These are phyloP conservation scores for Mareca penelope DNA, from an alignment of 2,797 vertebrate species.

Conservation along the genomic window DNA sequence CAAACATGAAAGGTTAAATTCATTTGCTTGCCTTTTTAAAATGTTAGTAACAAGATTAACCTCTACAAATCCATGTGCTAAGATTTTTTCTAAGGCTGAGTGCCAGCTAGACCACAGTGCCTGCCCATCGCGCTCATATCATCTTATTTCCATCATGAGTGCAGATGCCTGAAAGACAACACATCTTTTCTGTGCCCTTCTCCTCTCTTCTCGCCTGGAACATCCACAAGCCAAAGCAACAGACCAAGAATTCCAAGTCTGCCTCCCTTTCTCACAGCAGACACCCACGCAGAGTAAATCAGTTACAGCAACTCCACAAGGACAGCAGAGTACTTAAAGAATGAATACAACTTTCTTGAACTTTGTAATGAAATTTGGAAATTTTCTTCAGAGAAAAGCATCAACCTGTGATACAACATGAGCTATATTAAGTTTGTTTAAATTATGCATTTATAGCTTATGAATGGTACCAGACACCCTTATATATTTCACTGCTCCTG, in stretches of 20 bases:
- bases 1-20: not conserved
- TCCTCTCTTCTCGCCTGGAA: not conserved
- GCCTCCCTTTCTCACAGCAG: not conserved
- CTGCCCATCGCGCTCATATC: not conserved
- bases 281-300: not conserved
- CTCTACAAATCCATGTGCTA: not conserved
- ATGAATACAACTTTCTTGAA: not conserved
- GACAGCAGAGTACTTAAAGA: not conserved
- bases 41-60: not conserved
- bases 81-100: not conserved
- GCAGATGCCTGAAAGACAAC: not conserved
- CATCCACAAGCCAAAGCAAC: not conserved
- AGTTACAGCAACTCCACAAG: not conserved
- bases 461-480: not conserved
- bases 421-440: not conserved
- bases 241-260: not conserved
- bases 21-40: not conserved
- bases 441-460: not conserved
- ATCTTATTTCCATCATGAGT: rapidly evolving
- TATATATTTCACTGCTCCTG: not conserved
- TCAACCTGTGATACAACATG: not conserved
- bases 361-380: not conserved
- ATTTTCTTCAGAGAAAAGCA: not conserved
- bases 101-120: not conserved
- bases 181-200: not conserved